phyloP scores from a whole-genome alignment of 1,140 invertebrate species.

The Carposina sasakii region DNA sequence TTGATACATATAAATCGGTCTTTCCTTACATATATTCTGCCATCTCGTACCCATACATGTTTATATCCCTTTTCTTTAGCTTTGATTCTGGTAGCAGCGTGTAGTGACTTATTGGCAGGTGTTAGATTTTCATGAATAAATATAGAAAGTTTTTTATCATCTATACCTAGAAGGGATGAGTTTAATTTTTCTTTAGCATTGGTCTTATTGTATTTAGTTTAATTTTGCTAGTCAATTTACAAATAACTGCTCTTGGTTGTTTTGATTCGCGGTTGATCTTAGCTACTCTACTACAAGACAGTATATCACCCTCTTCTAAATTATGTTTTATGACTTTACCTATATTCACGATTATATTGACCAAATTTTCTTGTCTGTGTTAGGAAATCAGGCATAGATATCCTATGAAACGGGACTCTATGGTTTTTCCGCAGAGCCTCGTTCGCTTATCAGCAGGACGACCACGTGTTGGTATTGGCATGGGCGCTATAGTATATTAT shows the following conservation, averaged over 20 bases:
- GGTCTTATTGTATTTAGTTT: neutral
- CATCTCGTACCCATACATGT: neutral
- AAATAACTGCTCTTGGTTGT: neutral
- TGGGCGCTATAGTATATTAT: too few species aligned
- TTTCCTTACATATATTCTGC: neutral
- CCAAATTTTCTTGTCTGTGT: too few species aligned
- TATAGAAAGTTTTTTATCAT: neutral
- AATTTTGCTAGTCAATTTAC: neutral
- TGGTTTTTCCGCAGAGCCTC: too few species aligned
- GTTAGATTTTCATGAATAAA: neutral
- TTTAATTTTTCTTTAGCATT: neutral
- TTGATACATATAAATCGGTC: neutral
- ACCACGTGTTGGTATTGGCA: too few species aligned
- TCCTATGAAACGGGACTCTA: too few species aligned
- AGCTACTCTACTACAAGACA: too few species aligned
- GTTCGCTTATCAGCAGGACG: too few species aligned
- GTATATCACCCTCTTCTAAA: too few species aligned
- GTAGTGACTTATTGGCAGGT: neutral
- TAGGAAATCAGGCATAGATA: too few species aligned
- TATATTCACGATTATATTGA: too few species aligned
- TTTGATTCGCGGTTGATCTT: too few species aligned
- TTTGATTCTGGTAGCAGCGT: neutral
- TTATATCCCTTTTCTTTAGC: neutral
- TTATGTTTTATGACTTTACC: too few species aligned
- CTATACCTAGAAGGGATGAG: neutral